Conservation (phyloP, 2,797 vertebrate species). For the Gadopsis marmoratus region DNA sequence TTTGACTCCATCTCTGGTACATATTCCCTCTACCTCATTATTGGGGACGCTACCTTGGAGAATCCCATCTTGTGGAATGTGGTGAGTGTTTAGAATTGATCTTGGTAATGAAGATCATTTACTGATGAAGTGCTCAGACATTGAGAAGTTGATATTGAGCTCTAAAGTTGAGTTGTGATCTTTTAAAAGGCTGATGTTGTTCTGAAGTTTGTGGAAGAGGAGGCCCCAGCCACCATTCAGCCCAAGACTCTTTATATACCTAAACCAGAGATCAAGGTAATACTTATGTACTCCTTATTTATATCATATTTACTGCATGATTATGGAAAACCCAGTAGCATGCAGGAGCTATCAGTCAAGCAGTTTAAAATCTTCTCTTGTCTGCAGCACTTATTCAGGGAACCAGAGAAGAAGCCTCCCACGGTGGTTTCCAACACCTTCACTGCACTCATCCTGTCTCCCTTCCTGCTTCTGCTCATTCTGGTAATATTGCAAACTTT, state of each 20-base stretch:
- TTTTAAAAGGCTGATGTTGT: conserved; percentile 91
- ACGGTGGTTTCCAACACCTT: conserved; percentile 96
- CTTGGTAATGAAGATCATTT: background rate
- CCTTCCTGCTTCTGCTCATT: conserved; percentile 93
- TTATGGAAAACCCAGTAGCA: background rate
- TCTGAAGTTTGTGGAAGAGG: conserved; percentile 96
- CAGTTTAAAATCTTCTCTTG: background rate
- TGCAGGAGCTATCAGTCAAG: background rate
- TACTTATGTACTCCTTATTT: no score
- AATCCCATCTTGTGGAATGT: conserved; percentile 98
- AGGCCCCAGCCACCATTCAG: conserved; percentile 90
- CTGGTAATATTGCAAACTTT: conserved; percentile 83
- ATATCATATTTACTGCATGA: background rate
- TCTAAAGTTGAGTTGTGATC: conserved; percentile 13
- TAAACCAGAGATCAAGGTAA: conserved; percentile 98
- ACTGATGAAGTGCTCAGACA: background rate
- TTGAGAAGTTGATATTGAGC: background rate
- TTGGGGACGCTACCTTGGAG: conserved; percentile 97
- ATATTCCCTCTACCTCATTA: conserved; percentile 95
- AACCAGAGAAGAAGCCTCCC: conserved; percentile 98
- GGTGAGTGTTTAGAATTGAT: conserved; percentile 82
- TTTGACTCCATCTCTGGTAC: conserved; percentile 97
- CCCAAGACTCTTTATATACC: conserved; percentile 95
- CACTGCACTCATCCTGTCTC: conserved; percentile 94
- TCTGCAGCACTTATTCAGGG: conserved; percentile 94